Evolutionary conservation across 2,113 vertebrate genomes (phyloP), one percentile per base, ranked within the genome.

Genomic region (Hydrolagus affinis): DNA sequence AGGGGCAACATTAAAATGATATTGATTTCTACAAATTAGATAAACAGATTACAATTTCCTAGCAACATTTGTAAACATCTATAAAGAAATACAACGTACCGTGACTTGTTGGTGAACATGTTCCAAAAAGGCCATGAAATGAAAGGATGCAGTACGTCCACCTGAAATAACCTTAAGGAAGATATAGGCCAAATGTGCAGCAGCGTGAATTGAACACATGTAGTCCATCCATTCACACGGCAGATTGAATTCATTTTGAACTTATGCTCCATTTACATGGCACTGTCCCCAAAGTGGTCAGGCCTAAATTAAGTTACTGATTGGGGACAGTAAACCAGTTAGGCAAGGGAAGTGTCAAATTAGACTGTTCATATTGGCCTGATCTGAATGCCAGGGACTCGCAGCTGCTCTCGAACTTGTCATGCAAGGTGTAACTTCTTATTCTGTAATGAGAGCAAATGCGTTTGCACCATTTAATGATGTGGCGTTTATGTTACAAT

Each of bases 11-110:
- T 56, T 75, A 44, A 56, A 57, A 19, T 75, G 73, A 56, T 75
- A 57, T 19, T 75, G 32, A 75, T 75, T 75, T 75, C 32, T 75
- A 8, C 73, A 75, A 56, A 75, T 75, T 75, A 56, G 8, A 56
- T 75, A 21, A 56, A 17, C 32, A 75, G 32, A 10, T 75, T 75
- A 21, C 15, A 19, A 56, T 21, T 56, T 75, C 32, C 56, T 44
- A 44, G 7, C 32, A 75, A 57, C 19, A 19, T 21, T 21, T 56
- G 73, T 21, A 11, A 74, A 44, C 4, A 28, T 74, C 21, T 74
- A 32, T 72, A 4, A 56, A 17, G 44, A 44, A 74, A 17, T 10
- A 44, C 30, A 21, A 56, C 56, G 32, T 21, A 21, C 44, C 44
- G 6, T 44, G 44, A 56, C 28, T 75, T 1, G 28, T 75, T 56